Percentiles rank a stretch among this genome's conserved stretches.
Conservation (phyloP, 2,797 vertebrate genomes). For the Myiotriccus ornatus region DNA sequence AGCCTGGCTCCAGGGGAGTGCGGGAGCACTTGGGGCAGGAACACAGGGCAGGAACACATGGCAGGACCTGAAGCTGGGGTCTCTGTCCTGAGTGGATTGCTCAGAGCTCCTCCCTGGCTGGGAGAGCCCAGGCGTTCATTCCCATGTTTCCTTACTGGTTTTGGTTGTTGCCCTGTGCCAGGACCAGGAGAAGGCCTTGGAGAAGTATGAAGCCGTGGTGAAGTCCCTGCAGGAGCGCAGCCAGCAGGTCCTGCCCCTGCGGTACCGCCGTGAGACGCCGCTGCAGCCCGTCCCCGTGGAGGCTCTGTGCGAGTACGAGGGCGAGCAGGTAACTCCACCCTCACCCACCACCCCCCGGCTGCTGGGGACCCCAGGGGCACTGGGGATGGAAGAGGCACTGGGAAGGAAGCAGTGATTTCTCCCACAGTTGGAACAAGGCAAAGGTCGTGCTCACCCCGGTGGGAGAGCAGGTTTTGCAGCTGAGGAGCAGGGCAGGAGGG, state of each 20-base stretch:
- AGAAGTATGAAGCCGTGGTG: slow-evolving; percentile 86
- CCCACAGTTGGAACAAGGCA: rapidly evolving
- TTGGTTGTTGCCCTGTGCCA: slow-evolving; percentile 25
- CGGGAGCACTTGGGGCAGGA: not conserved
- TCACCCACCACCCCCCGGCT: rapidly evolving
- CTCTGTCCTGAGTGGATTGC: rapidly evolving
- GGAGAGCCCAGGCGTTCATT: rapidly evolving
- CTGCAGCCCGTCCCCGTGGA: slow-evolving; percentile 88
- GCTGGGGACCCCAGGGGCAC: rapidly evolving
- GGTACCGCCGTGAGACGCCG: slow-evolving; percentile 79
- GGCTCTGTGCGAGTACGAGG: slow-evolving; percentile 91
- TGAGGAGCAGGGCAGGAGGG: not conserved
- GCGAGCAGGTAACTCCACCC: slow-evolving; percentile 81
- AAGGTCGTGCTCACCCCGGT: rapidly evolving
- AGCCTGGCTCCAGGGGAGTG: not conserved
- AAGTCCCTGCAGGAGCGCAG: slow-evolving; percentile 85
- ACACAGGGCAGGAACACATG: rapidly evolving
- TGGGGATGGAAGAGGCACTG: not conserved
- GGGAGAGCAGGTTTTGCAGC: not conserved
- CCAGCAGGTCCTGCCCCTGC: slow-evolving; percentile 87
- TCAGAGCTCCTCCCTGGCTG: not conserved
- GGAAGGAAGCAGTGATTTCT: rapidly evolving
- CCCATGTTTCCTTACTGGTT: rapidly evolving
- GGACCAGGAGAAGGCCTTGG: slow-evolving; percentile 93
- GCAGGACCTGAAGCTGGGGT: not conserved